phyloP scores from a whole-genome alignment of 1,140 invertebrate species.

The Hestina assimilis region DNA sequence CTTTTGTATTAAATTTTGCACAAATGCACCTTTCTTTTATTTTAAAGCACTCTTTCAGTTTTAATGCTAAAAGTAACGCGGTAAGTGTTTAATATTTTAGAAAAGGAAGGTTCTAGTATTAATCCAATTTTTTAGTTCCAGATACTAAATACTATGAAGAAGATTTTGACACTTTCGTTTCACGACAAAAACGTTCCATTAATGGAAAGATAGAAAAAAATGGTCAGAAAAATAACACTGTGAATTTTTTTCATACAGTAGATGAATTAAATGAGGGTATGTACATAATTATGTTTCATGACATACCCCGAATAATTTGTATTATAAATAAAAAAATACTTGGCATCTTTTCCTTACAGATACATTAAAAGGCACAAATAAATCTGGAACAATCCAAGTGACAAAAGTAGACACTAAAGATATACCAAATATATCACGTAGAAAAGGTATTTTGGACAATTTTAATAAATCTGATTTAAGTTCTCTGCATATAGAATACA shows the following conservation, averaged over 20 bases:
- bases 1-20: conserved; percentile 47
- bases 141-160: conserved; percentile 25
- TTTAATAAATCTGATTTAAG: conserved; percentile 35
- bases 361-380: conserved; percentile 49
- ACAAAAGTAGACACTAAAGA: conserved; percentile 34
- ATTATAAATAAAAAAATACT: neutral
- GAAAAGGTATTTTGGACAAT: conserved; percentile 28
- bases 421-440: conserved; percentile 36
- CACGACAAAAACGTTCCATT: conserved; percentile 39
- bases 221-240: conserved; percentile 27
- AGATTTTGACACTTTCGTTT: conserved; percentile 28
- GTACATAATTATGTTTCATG: neutral
- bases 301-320: neutral
- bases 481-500: conserved; percentile 57
- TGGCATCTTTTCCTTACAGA: conserved; percentile 38
- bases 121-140: conserved; percentile 8
- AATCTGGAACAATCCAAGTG: conserved; percentile 49
- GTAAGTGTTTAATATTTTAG: conserved; percentile 7
- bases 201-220: conserved; percentile 6
- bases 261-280: conserved; percentile 67
- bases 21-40: conserved; percentile 32
- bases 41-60: conserved; percentile 15
- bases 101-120: neutral
- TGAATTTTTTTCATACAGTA: conserved; percentile 49
- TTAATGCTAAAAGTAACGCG: neutral